Conservation (phyloP, 2,888 invertebrate species). For the Dolomedes plantarius region DNA sequence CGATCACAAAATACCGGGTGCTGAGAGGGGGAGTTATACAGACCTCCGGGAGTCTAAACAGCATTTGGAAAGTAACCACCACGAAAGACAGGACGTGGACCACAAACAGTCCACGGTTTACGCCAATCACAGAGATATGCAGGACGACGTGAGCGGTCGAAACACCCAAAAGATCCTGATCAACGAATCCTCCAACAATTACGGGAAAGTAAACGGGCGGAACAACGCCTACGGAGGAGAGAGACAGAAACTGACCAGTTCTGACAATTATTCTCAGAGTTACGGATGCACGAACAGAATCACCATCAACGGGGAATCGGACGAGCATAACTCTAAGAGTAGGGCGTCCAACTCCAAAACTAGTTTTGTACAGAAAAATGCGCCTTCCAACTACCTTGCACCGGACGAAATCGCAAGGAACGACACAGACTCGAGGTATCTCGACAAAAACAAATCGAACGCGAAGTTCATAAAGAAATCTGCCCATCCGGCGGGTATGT, state of each 20-base stretch:
- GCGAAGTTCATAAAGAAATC: slow-evolving; percentile 32
- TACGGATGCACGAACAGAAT: not conserved
- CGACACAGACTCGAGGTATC: not conserved
- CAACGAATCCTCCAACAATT: not conserved
- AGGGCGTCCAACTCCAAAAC: not conserved
- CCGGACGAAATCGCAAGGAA: not conserved
- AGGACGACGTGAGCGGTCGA: not conserved
- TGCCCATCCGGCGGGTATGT: slow-evolving; percentile 51
- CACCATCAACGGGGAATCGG: slow-evolving; percentile 13
- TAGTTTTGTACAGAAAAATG: not conserved
- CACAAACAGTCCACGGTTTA: not conserved
- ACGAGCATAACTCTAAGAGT: not conserved
- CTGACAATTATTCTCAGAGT: slow-evolving; percentile 18
- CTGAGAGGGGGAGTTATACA: not conserved
- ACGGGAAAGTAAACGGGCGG: slow-evolving; percentile 7
- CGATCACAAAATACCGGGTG: not conserved
- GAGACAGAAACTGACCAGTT: not conserved
- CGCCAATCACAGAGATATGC: slow-evolving; percentile 17
- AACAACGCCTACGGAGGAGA: not conserved
- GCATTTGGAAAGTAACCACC: not conserved
- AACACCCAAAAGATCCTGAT: not conserved
- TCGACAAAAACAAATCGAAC: slow-evolving; percentile 8
- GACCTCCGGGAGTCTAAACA: not conserved
- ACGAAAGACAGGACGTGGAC: not conserved
- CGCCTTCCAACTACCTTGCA: not conserved